Evolutionary conservation across 1,140 invertebrate genomes (phyloP).

Genomic region (Campoletis sonorensis): DNA sequence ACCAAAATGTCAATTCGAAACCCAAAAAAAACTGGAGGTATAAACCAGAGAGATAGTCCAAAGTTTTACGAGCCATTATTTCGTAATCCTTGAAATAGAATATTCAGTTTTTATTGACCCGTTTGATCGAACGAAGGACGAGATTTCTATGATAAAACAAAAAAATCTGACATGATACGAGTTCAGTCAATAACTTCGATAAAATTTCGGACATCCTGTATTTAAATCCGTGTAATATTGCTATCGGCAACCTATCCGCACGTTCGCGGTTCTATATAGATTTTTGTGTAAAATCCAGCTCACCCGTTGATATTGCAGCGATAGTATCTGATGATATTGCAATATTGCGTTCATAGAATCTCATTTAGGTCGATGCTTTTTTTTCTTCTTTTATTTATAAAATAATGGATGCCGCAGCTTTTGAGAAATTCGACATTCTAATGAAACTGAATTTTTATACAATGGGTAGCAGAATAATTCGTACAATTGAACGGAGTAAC

Average conservation of each 20-base stretch:
- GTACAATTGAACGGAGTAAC: too few species aligned
- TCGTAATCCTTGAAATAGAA: too few species aligned
- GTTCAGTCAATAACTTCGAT: too few species aligned
- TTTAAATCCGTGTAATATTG: not conserved
- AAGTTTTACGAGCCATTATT: too few species aligned
- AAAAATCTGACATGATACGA: not conserved
- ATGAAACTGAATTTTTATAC: not conserved
- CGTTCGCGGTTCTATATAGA: not conserved
- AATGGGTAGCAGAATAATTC: too few species aligned
- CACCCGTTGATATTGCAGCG: not conserved
- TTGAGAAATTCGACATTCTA: not conserved
- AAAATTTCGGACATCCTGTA: too few species aligned
- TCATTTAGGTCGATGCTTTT: not conserved
- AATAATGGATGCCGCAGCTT: too few species aligned
- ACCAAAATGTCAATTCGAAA: not conserved
- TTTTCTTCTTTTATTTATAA: not conserved
- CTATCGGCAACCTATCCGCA: constrained; percentile 3
- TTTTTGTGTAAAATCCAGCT: not conserved
- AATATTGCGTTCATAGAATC: not conserved
- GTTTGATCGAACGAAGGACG: too few species aligned
- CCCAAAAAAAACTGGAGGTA: too few species aligned
- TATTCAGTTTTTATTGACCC: too few species aligned
- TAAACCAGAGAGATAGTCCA: too few species aligned
- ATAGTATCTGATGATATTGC: not conserved
- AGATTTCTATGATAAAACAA: too few species aligned